These are phyloP conservation scores for Erebia ligea DNA, from an alignment of 2,888 invertebrate species.

Conservation along the genomic window DNA sequence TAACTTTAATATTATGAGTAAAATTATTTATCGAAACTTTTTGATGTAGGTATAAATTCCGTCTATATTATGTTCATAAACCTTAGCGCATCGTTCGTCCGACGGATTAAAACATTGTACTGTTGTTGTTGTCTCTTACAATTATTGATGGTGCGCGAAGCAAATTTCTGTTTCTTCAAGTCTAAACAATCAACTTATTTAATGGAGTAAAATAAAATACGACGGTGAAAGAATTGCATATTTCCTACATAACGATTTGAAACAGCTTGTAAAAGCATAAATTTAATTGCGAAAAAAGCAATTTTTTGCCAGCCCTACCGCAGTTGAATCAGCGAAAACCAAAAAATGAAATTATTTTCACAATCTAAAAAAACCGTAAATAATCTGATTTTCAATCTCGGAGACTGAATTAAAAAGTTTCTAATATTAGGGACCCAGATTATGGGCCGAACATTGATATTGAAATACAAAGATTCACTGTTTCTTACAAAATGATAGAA, in stretches of 20 bases:
- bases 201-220: too few relatives aligned
- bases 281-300: background rate
- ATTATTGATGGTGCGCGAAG: too few relatives aligned
- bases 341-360: slow-evolving; percentile 38
- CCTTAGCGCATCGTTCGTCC: too few relatives aligned
- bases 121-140: too few relatives aligned
- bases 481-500: background rate
- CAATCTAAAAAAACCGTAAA: slow-evolving; percentile 33
- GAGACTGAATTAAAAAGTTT: slow-evolving; percentile 34
- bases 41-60: too few relatives aligned
- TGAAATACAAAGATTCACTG: background rate
- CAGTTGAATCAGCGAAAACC: slow-evolving; percentile 14
- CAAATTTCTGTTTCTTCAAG: too few relatives aligned
- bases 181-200: too few relatives aligned
- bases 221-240: too few relatives aligned
- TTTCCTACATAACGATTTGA: background rate
- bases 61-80: too few relatives aligned
- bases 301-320: slow-evolving; percentile 7
- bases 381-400: slow-evolving; percentile 31
- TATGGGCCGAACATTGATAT: slow-evolving; percentile 36
- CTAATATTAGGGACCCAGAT: slow-evolving; percentile 52
- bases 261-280: background rate
- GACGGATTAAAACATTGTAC: too few relatives aligned
- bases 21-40: too few relatives aligned
- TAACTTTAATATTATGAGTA: too few relatives aligned